phyloP scores from a whole-genome alignment of 1,140 invertebrate species.

The Thereuonema tuberculata region DNA sequence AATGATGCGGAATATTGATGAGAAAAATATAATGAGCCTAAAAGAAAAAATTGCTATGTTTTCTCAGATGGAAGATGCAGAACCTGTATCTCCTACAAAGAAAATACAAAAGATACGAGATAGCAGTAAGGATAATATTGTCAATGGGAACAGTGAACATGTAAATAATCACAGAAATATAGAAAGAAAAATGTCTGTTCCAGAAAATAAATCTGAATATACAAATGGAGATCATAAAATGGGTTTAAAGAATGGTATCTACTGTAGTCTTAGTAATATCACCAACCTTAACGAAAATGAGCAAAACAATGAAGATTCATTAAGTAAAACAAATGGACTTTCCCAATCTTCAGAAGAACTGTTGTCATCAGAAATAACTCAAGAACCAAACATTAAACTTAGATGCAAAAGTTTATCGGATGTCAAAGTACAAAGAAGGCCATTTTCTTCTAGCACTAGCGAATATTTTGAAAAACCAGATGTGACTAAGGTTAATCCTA shows the following conservation, averaged over 20 bases:
- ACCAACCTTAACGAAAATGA: background rate
- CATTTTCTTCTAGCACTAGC: background rate
- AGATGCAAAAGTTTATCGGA: background rate
- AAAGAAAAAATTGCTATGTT: slow-evolving; percentile 81
- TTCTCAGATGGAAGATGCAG: slow-evolving; percentile 36
- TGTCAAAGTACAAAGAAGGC: background rate
- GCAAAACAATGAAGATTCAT: background rate
- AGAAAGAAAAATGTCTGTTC: background rate
- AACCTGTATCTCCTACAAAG: slow-evolving; percentile 27
- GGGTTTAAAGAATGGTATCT: no score
- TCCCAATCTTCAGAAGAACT: background rate
- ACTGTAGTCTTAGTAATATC: background rate
- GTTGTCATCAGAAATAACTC: background rate
- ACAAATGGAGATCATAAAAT: no score
- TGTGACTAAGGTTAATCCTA: slow-evolving; percentile 10
- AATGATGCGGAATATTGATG: background rate
- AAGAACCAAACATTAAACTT: background rate
- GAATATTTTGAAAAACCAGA: background rate
- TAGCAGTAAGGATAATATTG: no score
- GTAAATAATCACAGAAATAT: no score
- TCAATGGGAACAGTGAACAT: no score
- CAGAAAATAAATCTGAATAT: background rate
- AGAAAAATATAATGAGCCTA: slow-evolving; percentile 40
- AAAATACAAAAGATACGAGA: no score
- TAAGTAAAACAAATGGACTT: background rate